These are phyloP conservation scores for Cherax destructor DNA, from an alignment of 1,140 invertebrate genomes.

Conservation along the genomic window DNA sequence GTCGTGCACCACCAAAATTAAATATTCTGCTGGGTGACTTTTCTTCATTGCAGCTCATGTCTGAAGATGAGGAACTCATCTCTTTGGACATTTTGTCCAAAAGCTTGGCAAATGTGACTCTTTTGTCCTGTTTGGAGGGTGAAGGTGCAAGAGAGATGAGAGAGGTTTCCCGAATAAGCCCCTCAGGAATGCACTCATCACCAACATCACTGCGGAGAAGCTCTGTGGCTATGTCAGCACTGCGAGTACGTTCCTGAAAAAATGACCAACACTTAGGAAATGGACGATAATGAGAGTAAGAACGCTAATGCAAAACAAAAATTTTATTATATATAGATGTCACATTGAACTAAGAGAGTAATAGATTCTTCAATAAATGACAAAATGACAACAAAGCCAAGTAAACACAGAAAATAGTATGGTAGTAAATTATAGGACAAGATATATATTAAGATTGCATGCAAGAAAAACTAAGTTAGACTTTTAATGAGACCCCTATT, in stretches of 20 bases:
- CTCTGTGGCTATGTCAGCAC: constrained; percentile 69
- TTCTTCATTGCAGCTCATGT: constrained; percentile 56
- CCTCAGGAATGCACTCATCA: constrained; percentile 13
- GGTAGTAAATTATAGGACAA: not conserved
- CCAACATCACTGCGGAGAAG: constrained; percentile 41
- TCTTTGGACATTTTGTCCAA: constrained; percentile 82
- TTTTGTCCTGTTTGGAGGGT: constrained; percentile 67
- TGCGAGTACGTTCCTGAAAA: constrained; percentile 64
- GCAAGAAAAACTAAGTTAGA: not conserved
- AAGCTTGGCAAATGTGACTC: constrained; percentile 83
- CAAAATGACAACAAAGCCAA: not conserved
- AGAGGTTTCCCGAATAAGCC: constrained; percentile 58
- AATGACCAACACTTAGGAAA: not conserved
- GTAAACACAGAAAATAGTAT: not conserved
- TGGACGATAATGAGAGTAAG: no score
- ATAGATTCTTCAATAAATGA: not conserved
- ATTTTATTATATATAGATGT: not conserved
- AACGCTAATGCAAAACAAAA: no score
- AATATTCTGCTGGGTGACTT: constrained; percentile 56
- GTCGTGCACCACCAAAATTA: constrained; percentile 27
- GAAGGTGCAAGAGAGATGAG: constrained; percentile 62
- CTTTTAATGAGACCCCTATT: no score
- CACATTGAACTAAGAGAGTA: not conserved
- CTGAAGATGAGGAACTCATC: constrained; percentile 68
- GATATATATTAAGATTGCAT: not conserved